Conservation (phyloP, 64 coral and sea anemone species). For the Trachythela sp. region DNA sequence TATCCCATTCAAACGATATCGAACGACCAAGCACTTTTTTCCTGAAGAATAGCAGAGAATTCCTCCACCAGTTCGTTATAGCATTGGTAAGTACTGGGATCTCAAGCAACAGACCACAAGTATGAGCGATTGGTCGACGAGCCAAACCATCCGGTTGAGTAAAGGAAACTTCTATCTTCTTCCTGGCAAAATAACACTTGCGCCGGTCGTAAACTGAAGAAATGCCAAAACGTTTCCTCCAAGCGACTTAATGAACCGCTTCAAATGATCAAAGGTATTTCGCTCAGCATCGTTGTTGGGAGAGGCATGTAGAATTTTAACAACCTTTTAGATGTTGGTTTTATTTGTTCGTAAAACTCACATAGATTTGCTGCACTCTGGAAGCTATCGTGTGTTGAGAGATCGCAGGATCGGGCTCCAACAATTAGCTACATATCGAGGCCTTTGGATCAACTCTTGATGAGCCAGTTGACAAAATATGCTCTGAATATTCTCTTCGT, state of each 20-base stretch:
- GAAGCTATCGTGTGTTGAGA: no score
- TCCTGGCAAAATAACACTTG: conserved; percentile 10
- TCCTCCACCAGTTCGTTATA: conserved; percentile 9
- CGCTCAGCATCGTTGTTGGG: conserved; percentile 23
- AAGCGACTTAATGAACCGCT: conserved; percentile 27
- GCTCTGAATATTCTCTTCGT: conserved; percentile 16
- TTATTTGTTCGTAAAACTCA: background rate
- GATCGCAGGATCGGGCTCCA: conserved; percentile 18
- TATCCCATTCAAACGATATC: background rate
- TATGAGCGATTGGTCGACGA: conserved; percentile 24
- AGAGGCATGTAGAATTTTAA: conserved; percentile 34
- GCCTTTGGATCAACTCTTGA: no score
- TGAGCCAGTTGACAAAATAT: no score
- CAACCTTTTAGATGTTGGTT: conserved; percentile 45
- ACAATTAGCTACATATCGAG: conserved; percentile 44
- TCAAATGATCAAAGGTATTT: conserved; percentile 21
- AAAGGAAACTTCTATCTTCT: background rate
- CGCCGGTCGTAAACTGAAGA: conserved; percentile 30
- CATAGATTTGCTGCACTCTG: background rate
- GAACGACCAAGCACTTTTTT: conserved; percentile 19
- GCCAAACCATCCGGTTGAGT: background rate
- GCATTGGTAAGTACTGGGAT: conserved; percentile 17
- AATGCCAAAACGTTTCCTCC: conserved; percentile 19
- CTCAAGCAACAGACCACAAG: conserved; percentile 31
- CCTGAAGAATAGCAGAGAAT: background rate